These are phyloP conservation scores for Megaceryle torquata DNA, from an alignment of 2,113 vertebrate genomes.

Conservation along the genomic window DNA sequence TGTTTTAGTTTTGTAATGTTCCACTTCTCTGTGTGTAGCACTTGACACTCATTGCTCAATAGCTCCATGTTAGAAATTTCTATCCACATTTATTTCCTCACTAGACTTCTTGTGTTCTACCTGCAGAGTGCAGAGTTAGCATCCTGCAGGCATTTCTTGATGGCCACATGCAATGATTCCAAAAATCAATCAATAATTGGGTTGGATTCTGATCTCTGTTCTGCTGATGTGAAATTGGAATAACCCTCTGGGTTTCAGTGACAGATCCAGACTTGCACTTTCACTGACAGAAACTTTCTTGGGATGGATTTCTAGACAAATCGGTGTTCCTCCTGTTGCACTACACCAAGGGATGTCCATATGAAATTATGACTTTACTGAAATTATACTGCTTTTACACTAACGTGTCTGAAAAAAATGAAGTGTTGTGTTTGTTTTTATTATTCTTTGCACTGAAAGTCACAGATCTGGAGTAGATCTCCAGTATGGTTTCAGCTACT, in stretches of 20 bases:
- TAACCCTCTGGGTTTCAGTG: background rate
- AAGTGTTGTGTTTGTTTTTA: background rate
- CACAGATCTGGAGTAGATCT: background rate
- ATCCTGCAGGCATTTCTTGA: background rate
- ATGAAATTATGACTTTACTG: background rate
- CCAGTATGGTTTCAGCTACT: background rate
- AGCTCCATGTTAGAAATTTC: background rate
- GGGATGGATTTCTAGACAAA: background rate
- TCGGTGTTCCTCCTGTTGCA: background rate
- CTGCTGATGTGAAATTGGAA: background rate
- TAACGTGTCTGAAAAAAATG: background rate
- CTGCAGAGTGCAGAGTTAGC: background rate
- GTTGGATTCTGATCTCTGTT: conserved; percentile 12
- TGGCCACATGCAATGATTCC: conserved; percentile 36
- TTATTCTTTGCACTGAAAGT: background rate
- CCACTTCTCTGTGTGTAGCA: background rate
- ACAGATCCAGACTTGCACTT: background rate
- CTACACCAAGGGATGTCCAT: background rate
- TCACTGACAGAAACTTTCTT: background rate
- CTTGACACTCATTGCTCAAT: background rate
- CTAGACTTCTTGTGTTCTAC: background rate
- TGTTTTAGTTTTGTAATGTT: background rate
- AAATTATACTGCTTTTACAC: background rate
- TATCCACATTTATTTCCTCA: background rate
- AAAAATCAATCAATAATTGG: conserved; percentile 1